phyloP scores from a whole-genome alignment of 2,113 vertebrate genomes.

The Thamnophis sirtalis region DNA sequence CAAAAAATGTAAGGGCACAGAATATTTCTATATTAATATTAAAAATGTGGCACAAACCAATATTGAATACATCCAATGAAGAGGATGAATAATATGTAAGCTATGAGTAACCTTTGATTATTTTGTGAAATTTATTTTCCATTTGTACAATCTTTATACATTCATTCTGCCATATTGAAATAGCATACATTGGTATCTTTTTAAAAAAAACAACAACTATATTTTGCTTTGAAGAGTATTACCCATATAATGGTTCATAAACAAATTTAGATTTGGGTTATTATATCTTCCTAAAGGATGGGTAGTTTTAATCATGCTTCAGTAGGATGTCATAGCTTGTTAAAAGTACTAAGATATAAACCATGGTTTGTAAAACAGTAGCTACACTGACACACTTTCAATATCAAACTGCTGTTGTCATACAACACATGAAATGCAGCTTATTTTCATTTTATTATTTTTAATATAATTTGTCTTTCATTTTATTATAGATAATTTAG shows the following conservation, averaged over 20 bases:
- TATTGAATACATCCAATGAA: not conserved
- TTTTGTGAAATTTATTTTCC: conserved; percentile 13
- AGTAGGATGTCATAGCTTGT: not conserved
- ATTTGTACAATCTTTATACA: conserved; percentile 22
- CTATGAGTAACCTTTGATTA: not conserved
- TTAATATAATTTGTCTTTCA: conserved; percentile 9
- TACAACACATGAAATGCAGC: not conserved
- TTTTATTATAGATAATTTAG: not conserved
- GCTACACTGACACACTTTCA: not conserved
- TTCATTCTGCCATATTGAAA: conserved; percentile 23
- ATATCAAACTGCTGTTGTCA: not conserved
- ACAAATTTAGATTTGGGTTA: conserved; percentile 14
- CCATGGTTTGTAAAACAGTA: not conserved
- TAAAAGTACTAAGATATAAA: not conserved
- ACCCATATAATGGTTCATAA: conserved; percentile 43
- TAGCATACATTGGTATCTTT: conserved; percentile 48
- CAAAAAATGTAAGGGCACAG: not conserved
- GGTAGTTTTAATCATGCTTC: not conserved
- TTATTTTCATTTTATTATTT: not conserved
- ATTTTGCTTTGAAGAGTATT: conserved; percentile 49
- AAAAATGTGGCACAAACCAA: not conserved
- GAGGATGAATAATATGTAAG: not conserved
- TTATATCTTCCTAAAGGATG: not conserved
- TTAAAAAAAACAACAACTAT: not conserved
- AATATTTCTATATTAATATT: not conserved